Evolutionary conservation across 2,113 vertebrate species (phyloP), one percentile per base, ranked within the genome.

Genomic region (Nothoprocta perdicaria): DNA sequence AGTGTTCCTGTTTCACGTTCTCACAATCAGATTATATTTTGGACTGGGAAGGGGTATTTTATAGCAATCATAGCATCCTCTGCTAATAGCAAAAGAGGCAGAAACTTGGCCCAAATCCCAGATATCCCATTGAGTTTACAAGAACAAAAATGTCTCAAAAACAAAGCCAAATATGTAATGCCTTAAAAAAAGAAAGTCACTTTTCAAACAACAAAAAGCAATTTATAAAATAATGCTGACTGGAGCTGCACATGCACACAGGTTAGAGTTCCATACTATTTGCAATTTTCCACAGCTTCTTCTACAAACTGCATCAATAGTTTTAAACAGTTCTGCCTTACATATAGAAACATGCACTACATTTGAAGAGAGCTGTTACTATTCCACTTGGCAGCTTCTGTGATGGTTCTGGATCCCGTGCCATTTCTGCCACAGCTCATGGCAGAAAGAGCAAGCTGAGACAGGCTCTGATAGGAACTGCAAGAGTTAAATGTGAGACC

Each of bases 171-270:
- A 73, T 3, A 1, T 9, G 7, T 62, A 33, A 69, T 22, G 17
- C 35, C 31, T 73, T 65, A 31, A 60, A 62, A n/a, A 31, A 9
- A 24, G 19, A 12, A 46, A 67, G 21, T 3, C 13, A 66, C 14
- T 80, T 92, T 75, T 81, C 35, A 86, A 40, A 84, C 33, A 76
- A 13, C 3, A 93, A 29, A 48, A 79, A 84, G 46, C n/a, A 52
- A 52, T 60, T 73, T 35, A 14, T 43, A 79, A 71, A 27, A 69
- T 65, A 75, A 68, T 17, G 31, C n/a, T 57, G 74, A 50, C 9
- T 4, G 14, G 7, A 45, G 53, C 31, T 33, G 12, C 10, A 21
- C 1, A 9, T 53, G 41, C 23, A 45, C 46, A 62, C 29, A 67
- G 31, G 15, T 22, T 82, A 24, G 41, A 86, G 89, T 84, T 7